Evolutionary conservation across 1,140 invertebrate species (phyloP).

Genomic region (Cydia fagiglandana): DNA sequence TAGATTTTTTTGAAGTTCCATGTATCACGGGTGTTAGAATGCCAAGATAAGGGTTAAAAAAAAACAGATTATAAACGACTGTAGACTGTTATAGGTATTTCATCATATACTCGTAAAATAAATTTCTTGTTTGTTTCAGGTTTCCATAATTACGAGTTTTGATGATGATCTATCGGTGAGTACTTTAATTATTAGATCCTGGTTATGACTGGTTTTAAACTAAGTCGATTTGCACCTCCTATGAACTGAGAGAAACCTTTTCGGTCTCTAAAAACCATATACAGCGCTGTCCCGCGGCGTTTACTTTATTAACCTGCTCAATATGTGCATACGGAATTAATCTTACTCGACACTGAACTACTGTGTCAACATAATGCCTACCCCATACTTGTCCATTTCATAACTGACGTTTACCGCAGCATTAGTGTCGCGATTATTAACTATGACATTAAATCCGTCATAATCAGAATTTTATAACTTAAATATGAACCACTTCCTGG

Average conservation of each 20-base stretch:
- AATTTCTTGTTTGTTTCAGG: not conserved
- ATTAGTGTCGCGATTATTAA: too few species aligned
- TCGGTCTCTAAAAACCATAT: not conserved
- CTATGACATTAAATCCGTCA: too few species aligned
- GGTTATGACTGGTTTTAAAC: not conserved
- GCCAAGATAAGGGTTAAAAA: too few species aligned
- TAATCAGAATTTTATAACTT: too few species aligned
- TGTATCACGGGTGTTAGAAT: too few species aligned
- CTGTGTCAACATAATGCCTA: conserved; percentile 11
- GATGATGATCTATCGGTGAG: not conserved
- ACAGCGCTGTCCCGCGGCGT: not conserved
- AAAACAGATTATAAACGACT: too few species aligned
- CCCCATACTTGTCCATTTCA: not conserved
- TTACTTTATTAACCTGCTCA: conserved; percentile 5
- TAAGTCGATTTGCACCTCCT: not conserved
- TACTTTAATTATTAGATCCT: not conserved
- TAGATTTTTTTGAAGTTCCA: too few species aligned
- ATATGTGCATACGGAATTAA: conserved; percentile 22
- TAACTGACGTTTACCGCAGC: too few species aligned
- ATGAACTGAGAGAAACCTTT: not conserved
- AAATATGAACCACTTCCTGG: too few species aligned
- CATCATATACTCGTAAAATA: too few species aligned
- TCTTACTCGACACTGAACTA: not conserved
- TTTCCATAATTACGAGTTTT: not conserved
- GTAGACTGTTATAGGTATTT: too few species aligned